Evolutionary conservation across 92 coral and sea anemone species (phyloP).

Genomic region (Heteractis magnifica): DNA sequence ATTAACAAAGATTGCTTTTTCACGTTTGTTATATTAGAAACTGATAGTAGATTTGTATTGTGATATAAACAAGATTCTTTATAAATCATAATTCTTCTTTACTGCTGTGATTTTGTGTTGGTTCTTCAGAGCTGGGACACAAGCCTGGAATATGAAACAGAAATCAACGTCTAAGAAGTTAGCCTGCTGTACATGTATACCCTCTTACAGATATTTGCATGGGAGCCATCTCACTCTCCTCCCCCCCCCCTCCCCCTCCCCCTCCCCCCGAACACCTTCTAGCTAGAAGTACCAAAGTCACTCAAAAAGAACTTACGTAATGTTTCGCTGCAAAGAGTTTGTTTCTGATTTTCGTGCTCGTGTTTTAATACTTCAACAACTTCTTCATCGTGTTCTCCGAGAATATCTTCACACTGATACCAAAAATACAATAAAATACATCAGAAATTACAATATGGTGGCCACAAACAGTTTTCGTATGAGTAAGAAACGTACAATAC

Average conservation of each 20-base stretch:
- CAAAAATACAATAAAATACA: no score
- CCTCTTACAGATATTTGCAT: no score
- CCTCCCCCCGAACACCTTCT: no score
- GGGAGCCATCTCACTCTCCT: no score
- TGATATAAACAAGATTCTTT: not conserved
- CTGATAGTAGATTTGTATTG: not conserved
- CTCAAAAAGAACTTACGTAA: constrained; percentile 21
- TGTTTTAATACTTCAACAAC: constrained; percentile 59
- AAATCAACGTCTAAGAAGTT: not conserved
- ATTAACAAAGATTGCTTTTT: not conserved
- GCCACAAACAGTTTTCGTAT: no score
- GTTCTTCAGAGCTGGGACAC: not conserved
- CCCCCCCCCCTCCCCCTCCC: no score
- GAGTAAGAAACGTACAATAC: no score
- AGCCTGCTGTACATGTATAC: not conserved
- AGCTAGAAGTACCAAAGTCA: no score
- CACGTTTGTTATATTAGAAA: not conserved
- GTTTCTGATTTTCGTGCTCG: constrained; percentile 60
- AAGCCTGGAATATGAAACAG: not conserved
- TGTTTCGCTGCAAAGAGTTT: constrained; percentile 47
- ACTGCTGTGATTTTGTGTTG: not conserved
- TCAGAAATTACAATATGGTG: no score
- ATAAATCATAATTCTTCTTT: not conserved
- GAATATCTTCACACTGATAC: constrained; percentile 83
- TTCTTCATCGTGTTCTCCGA: constrained; percentile 66